A percentile compares a stretch with the other conserved stretches of the same genome.
phyloP scores from a whole-genome alignment of 2,113 vertebrate species.

The Dicrurus megarhynchus region DNA sequence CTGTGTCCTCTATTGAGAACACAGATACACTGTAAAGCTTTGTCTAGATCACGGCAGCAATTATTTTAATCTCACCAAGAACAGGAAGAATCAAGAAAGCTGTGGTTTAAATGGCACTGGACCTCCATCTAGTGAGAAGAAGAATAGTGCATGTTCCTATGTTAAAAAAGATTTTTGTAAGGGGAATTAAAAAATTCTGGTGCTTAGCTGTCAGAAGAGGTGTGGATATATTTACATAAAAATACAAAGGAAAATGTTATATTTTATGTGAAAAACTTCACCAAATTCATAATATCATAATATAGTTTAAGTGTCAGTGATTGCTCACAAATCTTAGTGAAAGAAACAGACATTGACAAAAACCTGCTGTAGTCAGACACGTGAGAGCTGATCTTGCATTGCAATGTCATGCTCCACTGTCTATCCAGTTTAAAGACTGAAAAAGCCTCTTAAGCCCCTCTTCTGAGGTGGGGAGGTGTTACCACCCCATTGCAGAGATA shows the following conservation, averaged over 20 bases:
- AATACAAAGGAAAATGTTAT: background rate
- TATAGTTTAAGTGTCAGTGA: background rate
- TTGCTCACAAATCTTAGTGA: background rate
- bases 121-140: constrained; percentile 55
- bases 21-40: background rate
- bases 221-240: background rate
- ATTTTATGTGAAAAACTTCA: background rate
- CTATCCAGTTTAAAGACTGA: background rate
- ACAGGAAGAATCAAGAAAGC: background rate
- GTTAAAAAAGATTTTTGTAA: background rate
- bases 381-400: background rate
- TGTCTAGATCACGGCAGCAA: background rate
- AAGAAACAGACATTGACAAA: background rate
- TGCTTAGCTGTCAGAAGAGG: background rate
- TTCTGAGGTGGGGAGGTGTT: background rate
- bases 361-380: background rate
- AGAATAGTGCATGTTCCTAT: background rate
- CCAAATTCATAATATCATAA: background rate
- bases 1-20: background rate
- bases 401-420: background rate
- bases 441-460: background rate
- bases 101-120: constrained; percentile 12
- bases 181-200: background rate
- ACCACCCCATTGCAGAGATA: background rate
- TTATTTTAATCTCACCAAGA: background rate